Base-by-base conservation (phyloP, 2,797 vertebrate species). In the Selene dorsalis region DNA sequence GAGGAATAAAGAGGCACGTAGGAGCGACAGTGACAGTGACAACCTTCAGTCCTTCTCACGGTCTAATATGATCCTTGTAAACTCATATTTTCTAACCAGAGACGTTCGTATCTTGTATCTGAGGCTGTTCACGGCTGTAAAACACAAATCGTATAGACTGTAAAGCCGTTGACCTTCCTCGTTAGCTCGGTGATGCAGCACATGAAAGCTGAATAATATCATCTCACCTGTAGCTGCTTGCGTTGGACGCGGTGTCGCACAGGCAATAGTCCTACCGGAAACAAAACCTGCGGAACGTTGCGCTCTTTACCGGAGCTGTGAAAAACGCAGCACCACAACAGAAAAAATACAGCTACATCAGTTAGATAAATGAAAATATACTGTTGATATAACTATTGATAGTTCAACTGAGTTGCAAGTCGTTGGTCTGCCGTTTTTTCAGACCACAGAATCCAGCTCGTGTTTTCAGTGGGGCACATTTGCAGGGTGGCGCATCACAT, bases 201-300 rank as follows among this genome's bases (percentile, higher is more conserved):
- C 35, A 35, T 22, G 28, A 80, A 62, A 76, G 38, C 50, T 38
- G 6, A 50, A 28, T 6, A 24, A 48, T 7, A 24, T 4, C 16
- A 35, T 32, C 50, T 72, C 81, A 84, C 83, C 83, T 88, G 89
- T 79, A 56, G 79, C 80, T 6, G 76, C 64, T 17, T 45, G 69
- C 47, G 4, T 39, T 55, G 12, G 26, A 24, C 1, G 39, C 32
- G 13, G 89, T 79, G 92, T 89, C 61, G 1, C 86, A 66, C 0
- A 52, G 39, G 72, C 30, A 85, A 9, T 14, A 14, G 75, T 89
- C 89, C 93, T 92, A 58, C 5, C 1, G 24, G 88, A 90, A 92
- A 92, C 91, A 89, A 16, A 20, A 43, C 0, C 0, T 0, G 1
- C 9, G 30, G 50, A 69, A 73, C 66, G 2, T 47, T 65, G 22